A percentile compares a stretch with the other conserved stretches of the same genome.
Evolutionary conservation across 1,140 invertebrate genomes (phyloP).

Genomic region (Aphaenogaster ashmeadi): DNA sequence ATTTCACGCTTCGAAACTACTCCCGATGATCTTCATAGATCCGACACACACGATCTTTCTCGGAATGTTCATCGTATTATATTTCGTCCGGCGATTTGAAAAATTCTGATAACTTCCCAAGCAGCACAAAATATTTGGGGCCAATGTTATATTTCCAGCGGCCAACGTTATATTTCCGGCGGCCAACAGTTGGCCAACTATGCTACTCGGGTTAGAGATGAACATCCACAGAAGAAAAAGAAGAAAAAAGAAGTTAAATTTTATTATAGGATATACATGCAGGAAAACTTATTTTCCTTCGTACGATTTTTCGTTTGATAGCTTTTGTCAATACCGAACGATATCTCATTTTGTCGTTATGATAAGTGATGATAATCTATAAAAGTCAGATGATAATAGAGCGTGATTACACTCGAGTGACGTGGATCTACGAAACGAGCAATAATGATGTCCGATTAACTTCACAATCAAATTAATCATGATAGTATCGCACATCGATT

Average conservation of each 20-base stretch:
- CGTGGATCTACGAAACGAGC: slow-evolving; percentile 9
- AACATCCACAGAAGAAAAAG: not conserved
- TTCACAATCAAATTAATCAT: slow-evolving; percentile 32
- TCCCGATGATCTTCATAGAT: slow-evolving; percentile 29
- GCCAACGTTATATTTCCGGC: too few species aligned
- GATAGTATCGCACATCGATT: slow-evolving; percentile 26
- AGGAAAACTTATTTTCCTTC: not conserved
- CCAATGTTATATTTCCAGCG: too few species aligned
- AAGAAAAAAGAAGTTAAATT: slow-evolving; percentile 4
- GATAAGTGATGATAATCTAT: slow-evolving; percentile 21
- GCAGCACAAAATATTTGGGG: too few species aligned
- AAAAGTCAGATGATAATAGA: slow-evolving; percentile 2
- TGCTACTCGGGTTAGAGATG: too few species aligned
- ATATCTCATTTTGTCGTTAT: not conserved
- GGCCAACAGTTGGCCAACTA: too few species aligned
- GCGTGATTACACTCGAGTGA: not conserved
- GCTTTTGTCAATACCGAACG: not conserved
- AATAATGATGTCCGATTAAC: slow-evolving; percentile 25
- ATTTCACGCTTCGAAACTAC: slow-evolving; percentile 62
- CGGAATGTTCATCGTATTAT: not conserved
- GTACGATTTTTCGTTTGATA: not conserved
- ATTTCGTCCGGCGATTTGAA: not conserved
- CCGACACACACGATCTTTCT: not conserved
- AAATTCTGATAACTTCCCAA: not conserved
- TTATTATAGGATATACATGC: not conserved